phyloP scores from a whole-genome alignment of 2,797 vertebrate species.

The Crax fasciolata region DNA sequence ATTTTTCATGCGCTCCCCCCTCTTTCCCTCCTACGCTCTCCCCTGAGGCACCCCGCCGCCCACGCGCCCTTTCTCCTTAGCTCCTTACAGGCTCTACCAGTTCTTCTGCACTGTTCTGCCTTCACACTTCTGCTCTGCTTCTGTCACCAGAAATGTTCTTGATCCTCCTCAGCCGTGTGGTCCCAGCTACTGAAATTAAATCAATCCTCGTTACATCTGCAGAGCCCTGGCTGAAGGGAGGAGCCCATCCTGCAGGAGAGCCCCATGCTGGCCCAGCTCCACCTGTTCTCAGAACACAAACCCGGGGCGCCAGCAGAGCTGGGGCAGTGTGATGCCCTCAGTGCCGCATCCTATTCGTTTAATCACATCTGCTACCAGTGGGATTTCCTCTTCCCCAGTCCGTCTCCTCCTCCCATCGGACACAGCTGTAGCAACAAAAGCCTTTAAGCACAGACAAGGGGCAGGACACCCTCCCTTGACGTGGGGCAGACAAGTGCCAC shows the following conservation, averaged over 20 bases:
- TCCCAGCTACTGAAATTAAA: background rate
- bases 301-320: background rate
- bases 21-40: background rate
- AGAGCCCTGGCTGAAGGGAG: background rate
- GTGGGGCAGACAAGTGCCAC: background rate
- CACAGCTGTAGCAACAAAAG: background rate
- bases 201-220: background rate
- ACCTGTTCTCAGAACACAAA: background rate
- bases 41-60: background rate
- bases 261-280: background rate
- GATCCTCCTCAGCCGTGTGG: background rate
- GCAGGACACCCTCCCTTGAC: background rate
- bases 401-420: background rate
- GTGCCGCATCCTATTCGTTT: background rate
- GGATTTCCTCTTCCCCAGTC: background rate
- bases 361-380: background rate
- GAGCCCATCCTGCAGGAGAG: background rate
- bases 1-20: background rate
- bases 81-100: background rate
- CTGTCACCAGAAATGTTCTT: background rate
- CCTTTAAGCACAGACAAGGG: background rate
- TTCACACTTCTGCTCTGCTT: background rate
- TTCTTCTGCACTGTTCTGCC: background rate
- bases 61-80: background rate
- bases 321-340: background rate